phyloP scores from a whole-genome alignment of 2,797 vertebrate genomes.

The Cyclopterus lumpus region DNA sequence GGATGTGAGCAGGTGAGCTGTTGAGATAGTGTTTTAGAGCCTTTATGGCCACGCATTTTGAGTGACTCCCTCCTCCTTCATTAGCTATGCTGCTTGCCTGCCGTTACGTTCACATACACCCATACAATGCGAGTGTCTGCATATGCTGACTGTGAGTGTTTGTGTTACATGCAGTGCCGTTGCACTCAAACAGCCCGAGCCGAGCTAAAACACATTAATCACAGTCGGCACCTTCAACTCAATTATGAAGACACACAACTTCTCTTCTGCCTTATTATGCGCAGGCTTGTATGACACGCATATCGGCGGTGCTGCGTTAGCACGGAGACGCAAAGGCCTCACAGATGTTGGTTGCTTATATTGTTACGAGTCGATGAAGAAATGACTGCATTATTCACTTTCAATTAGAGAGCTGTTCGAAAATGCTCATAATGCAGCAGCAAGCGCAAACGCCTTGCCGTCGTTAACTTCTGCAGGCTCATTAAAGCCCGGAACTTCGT shows the following conservation, averaged over 20 bases:
- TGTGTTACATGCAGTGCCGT: slow-evolving; percentile 61
- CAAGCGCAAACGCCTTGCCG: slow-evolving; percentile 45
- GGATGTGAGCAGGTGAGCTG: slow-evolving; percentile 37
- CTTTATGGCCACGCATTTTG: slow-evolving; percentile 31
- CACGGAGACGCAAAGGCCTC: slow-evolving; percentile 50
- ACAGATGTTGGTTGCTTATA: slow-evolving; percentile 63
- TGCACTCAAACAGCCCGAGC: slow-evolving; percentile 48
- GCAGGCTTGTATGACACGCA: slow-evolving; percentile 49
- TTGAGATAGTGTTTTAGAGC: slow-evolving; percentile 15
- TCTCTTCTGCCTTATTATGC: slow-evolving; percentile 70
- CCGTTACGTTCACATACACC: slow-evolving; percentile 42
- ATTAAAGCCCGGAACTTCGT: slow-evolving; percentile 51
- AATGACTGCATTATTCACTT: slow-evolving; percentile 70
- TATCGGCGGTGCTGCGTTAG: slow-evolving; percentile 49
- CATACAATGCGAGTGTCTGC: slow-evolving; percentile 29
- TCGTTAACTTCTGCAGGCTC: slow-evolving; percentile 50
- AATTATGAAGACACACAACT: slow-evolving; percentile 72
- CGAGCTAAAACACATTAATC: slow-evolving; percentile 74
- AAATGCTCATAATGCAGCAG: slow-evolving; percentile 46
- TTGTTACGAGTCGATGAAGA: slow-evolving; percentile 60
- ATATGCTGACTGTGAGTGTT: slow-evolving; percentile 68
- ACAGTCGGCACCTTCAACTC: slow-evolving; percentile 69
- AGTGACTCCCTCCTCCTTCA: no score
- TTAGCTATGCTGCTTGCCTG: slow-evolving; percentile 47
- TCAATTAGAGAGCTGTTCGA: slow-evolving; percentile 62